phyloP scores from a whole-genome alignment of 2,113 vertebrate species.

The Chaenocephalus aceratus region DNA sequence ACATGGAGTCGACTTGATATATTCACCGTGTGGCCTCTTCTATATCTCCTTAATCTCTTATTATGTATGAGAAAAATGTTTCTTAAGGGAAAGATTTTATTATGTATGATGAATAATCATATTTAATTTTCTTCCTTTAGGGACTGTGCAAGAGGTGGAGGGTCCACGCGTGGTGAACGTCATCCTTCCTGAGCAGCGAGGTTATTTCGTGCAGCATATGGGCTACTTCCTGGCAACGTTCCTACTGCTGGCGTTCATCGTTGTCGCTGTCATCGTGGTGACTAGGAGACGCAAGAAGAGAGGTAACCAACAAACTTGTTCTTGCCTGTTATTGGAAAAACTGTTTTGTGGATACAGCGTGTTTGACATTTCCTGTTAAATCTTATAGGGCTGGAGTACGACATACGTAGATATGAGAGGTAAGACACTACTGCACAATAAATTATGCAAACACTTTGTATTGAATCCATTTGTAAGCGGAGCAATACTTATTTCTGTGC shows the following conservation, averaged over 20 bases:
- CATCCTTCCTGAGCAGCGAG: constrained; percentile 89
- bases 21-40: not conserved
- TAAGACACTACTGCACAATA: constrained; percentile 48
- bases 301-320: constrained; percentile 78
- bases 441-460: not conserved
- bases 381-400: constrained; percentile 75
- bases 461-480: not conserved
- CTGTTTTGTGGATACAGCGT: not conserved
- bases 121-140: constrained; percentile 69
- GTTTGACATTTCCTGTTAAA: constrained; percentile 3
- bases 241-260: constrained; percentile 88
- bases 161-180: constrained; percentile 90
- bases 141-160: constrained; percentile 77
- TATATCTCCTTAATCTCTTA: not conserved
- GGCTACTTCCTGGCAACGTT: constrained; percentile 93
- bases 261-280: constrained; percentile 84
- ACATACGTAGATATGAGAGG: constrained; percentile 69
- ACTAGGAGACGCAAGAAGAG: constrained; percentile 87
- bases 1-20: not conserved
- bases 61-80: not conserved
- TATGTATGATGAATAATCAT: not conserved
- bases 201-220: constrained; percentile 92
- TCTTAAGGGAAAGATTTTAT: not conserved
- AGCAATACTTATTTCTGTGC: constrained; percentile 23
- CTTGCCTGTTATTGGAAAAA: not conserved